A percentile compares a stretch with the other conserved stretches of the same genome.
phyloP scores from a whole-genome alignment of 1,140 invertebrate genomes.

The Drosophila dunni region DNA sequence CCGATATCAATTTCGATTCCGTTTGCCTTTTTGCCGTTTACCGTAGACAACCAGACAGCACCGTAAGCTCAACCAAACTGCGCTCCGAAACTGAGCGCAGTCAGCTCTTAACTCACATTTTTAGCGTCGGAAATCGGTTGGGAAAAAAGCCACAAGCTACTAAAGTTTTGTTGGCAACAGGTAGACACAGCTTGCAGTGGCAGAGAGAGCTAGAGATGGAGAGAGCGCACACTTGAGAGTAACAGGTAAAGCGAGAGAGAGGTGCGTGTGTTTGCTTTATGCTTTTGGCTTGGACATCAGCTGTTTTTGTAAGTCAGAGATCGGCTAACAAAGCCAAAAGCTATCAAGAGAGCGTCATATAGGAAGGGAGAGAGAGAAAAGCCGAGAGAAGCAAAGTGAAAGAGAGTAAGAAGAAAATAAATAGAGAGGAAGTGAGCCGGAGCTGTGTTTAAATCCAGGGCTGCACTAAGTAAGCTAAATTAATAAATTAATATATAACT shows the following conservation, averaged over 20 bases:
- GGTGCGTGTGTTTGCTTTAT: slow-evolving; percentile 16
- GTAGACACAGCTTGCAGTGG: slow-evolving; percentile 43
- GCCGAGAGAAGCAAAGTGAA: not conserved
- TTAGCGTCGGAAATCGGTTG: slow-evolving; percentile 9
- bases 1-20: slow-evolving; percentile 44
- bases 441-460: slow-evolving; percentile 28
- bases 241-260: not conserved
- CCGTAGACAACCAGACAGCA: slow-evolving; percentile 62
- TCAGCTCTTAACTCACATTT: slow-evolving; percentile 69
- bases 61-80: slow-evolving; percentile 72
- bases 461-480: not conserved
- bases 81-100: slow-evolving; percentile 56
- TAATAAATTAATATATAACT: too few species aligned
- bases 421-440: too few species aligned
- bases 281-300: slow-evolving; percentile 42
- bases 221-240: slow-evolving; percentile 9
- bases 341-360: not conserved
- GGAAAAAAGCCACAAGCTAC: slow-evolving; percentile 12
- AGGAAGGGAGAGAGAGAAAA: slow-evolving; percentile 1
- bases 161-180: slow-evolving; percentile 72
- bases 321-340: slow-evolving; percentile 14
- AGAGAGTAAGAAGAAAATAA: not conserved
- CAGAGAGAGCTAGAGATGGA: slow-evolving; percentile 13
- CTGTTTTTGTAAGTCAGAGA: slow-evolving; percentile 37
- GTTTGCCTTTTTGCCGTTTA: slow-evolving; percentile 23